Evolutionary conservation across 2,888 invertebrate species (phyloP), one percentile per base, ranked within the genome.

Genomic region (Drosophila parthenogenetica): DNA sequence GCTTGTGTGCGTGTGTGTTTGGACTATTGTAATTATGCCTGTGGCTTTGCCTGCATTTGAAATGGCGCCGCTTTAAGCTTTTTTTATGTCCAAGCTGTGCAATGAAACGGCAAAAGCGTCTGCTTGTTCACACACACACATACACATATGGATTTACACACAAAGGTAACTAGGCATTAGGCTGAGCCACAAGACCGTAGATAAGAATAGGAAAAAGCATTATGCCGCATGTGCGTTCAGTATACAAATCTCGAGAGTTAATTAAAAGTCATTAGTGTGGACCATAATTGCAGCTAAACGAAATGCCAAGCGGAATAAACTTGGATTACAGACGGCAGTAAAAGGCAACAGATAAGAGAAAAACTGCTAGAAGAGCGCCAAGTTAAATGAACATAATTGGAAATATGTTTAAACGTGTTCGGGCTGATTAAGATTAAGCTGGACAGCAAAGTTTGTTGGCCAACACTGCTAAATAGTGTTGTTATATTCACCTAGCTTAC

Each of bases 201-300:
- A 75, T 72, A 73, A 68, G 77, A 59, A 48, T 50, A 48, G 61
- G 16, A 54, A 58, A 39, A 39, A 72, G 58, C 50, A 59, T 60
- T 49, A 60, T 25, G 17, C 13, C 48, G 45, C 45, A 69, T 74
- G 62, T 72, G 78, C 60, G 60, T 69, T 79, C 42, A 55, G 69
- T 60, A 73, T 73, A 83, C 89, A 81, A 87, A 89, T 85, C 87
- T 77, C 55, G 55, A 66, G 79, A 75, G 73, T 81, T 85, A 87
- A 85, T 85, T 85, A 85, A 87, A 88, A 84, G 81, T 81, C 87
- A 88, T 85, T 88, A 89, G 89, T 73, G 71, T 64, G 67, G 58
- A 59, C 69, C 63, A 62, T 83, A 81, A 81, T 81, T 86, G 87
- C 76, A 72, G 67, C 69, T 77, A 69, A 87, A 77, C 57, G 42